Conservation (phyloP, 2,888 invertebrate species). For the Hylaea fasciaria region DNA sequence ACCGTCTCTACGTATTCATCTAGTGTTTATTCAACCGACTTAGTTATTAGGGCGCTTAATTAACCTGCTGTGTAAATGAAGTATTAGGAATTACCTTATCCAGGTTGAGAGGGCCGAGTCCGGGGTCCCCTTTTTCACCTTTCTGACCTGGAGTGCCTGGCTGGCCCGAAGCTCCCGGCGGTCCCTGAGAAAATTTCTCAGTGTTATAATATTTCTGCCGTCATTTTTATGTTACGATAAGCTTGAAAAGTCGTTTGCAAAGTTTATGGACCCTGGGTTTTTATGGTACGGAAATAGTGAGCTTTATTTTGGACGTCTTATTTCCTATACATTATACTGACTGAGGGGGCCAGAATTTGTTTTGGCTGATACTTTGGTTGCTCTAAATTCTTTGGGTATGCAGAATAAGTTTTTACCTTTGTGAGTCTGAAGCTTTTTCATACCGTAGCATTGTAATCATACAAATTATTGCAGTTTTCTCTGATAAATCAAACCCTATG, state of each 20-base stretch:
- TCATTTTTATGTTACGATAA: slow-evolving; percentile 18
- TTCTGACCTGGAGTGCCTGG: slow-evolving; percentile 86
- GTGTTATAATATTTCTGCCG: slow-evolving; percentile 34
- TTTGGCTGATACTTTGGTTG: neutral
- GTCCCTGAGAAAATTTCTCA: slow-evolving; percentile 82
- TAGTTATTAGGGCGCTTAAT: slow-evolving; percentile 49
- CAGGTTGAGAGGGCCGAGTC: slow-evolving; percentile 65
- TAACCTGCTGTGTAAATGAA: slow-evolving; percentile 46
- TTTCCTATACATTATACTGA: slow-evolving; percentile 7
- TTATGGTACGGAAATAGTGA: slow-evolving; percentile 17
- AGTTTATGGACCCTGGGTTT: slow-evolving; percentile 27
- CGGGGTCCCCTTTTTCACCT: slow-evolving; percentile 90
- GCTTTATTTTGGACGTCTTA: slow-evolving; percentile 14
- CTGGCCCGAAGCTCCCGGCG: slow-evolving; percentile 88
- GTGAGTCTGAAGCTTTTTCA: too few species aligned
- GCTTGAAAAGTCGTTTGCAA: slow-evolving; percentile 14
- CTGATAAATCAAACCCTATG: too few species aligned
- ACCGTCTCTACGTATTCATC: slow-evolving; percentile 16
- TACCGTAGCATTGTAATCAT: too few species aligned
- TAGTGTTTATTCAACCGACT: slow-evolving; percentile 37
- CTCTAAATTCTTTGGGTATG: too few species aligned
- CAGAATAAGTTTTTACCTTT: too few species aligned
- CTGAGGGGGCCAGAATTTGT: neutral
- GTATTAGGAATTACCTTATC: slow-evolving; percentile 68
- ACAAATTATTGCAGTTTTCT: too few species aligned